Evolutionary conservation across 2,113 vertebrate species (phyloP).

Genomic region (Bothrops jararaca): DNA sequence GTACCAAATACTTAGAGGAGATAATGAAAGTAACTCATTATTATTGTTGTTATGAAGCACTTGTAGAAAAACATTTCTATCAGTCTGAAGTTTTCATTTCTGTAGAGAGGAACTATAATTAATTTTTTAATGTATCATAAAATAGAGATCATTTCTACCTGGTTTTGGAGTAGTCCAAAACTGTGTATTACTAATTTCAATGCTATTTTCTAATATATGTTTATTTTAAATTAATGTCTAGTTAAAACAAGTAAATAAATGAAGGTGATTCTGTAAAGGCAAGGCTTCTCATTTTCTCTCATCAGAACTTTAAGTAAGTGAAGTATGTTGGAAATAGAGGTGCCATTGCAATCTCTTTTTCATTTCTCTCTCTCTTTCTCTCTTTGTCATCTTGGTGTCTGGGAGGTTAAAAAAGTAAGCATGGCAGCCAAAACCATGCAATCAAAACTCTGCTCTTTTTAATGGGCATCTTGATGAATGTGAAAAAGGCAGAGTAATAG

Average conservation of each 20-base stretch:
- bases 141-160: not conserved
- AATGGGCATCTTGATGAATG: not conserved
- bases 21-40: not conserved
- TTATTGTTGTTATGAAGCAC: not conserved
- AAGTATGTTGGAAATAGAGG: not conserved
- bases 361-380: not conserved
- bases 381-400: too few relatives aligned
- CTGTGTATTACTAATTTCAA: not conserved
- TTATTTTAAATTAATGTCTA: not conserved
- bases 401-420: too few relatives aligned
- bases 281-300: not conserved
- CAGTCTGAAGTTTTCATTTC: not conserved
- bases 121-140: not conserved
- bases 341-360: not conserved
- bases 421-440: too few relatives aligned
- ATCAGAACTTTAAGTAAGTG: not conserved
- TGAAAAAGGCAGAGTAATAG: not conserved
- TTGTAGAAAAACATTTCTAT: not conserved
- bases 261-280: not conserved
- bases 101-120: not conserved
- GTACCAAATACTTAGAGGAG: not conserved
- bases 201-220: not conserved
- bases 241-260: not conserved
- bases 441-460: too few relatives aligned
- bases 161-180: not conserved